Percentiles rank a stretch among this genome's conserved stretches.
These are phyloP conservation scores for Cantharis nigra DNA, from an alignment of 2,888 invertebrate species.

Conservation along the genomic window DNA sequence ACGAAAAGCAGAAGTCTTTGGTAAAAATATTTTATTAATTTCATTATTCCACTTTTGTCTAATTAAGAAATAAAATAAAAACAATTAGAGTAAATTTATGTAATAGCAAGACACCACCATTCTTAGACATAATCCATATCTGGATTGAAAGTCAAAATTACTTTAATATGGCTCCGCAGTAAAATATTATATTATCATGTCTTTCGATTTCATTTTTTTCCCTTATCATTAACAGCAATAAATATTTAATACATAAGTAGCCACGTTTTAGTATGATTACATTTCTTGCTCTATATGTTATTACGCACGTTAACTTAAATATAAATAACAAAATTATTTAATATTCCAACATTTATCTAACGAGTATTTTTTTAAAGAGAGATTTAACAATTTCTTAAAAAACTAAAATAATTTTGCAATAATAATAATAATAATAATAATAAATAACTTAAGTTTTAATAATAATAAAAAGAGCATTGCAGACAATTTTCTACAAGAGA, in stretches of 20 bases:
- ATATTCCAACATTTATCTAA: neutral
- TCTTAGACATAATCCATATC: neutral
- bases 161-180: neutral
- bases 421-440: neutral
- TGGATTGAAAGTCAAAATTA: neutral
- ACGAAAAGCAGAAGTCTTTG: conserved; percentile 39
- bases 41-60: neutral
- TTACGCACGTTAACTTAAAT: neutral
- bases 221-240: neutral
- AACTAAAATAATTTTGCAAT: neutral
- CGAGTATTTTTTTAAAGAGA: neutral
- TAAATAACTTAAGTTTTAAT: neutral
- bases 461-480: neutral
- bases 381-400: neutral
- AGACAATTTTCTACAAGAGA: neutral
- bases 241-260: neutral
- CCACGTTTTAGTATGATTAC: neutral
- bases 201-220: neutral
- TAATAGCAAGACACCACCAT: neutral
- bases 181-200: neutral
- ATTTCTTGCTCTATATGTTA: neutral
- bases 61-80: neutral
- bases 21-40: conserved; percentile 32
- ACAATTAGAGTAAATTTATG: neutral
- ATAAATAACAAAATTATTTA: neutral